A percentile compares a stretch with the other conserved stretches of the same genome.
phyloP scores from a whole-genome alignment of 2,113 vertebrate genomes.

The Chunga burmeisteri region DNA sequence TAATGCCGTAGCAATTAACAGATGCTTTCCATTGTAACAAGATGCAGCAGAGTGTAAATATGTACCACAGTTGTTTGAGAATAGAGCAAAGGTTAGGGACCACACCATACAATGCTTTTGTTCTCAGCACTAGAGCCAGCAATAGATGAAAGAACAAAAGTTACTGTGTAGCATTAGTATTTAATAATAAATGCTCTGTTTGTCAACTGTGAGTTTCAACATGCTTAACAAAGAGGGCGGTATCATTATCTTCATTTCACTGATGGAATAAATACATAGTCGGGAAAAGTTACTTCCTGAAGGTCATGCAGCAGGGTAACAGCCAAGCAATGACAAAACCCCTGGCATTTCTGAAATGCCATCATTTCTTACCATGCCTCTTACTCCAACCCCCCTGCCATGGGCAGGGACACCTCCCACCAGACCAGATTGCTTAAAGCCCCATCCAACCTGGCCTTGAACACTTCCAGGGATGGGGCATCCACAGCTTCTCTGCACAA shows the following conservation, averaged over 20 bases:
- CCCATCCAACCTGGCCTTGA: no score
- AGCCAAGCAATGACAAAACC: background rate
- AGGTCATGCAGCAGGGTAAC: background rate
- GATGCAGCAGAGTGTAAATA: background rate
- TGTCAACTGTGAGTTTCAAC: background rate
- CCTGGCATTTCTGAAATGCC: background rate
- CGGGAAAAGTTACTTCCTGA: background rate
- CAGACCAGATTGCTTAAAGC: no score
- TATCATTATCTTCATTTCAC: background rate
- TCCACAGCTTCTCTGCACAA: no score
- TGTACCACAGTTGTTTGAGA: rapidly evolving
- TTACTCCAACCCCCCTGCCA: background rate
- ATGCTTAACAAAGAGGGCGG: background rate
- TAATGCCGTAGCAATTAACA: background rate
- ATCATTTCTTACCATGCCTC: background rate
- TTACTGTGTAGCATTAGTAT: background rate
- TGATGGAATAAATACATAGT: background rate
- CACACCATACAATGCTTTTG: background rate
- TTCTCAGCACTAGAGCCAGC: background rate
- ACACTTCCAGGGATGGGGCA: no score
- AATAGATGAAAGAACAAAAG: background rate
- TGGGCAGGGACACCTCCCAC: no score
- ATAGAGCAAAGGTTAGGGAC: background rate
- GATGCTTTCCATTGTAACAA: background rate
- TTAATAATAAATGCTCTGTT: background rate